phyloP scores from a whole-genome alignment of 2,797 vertebrate species.

The Acanthiza pusilla region DNA sequence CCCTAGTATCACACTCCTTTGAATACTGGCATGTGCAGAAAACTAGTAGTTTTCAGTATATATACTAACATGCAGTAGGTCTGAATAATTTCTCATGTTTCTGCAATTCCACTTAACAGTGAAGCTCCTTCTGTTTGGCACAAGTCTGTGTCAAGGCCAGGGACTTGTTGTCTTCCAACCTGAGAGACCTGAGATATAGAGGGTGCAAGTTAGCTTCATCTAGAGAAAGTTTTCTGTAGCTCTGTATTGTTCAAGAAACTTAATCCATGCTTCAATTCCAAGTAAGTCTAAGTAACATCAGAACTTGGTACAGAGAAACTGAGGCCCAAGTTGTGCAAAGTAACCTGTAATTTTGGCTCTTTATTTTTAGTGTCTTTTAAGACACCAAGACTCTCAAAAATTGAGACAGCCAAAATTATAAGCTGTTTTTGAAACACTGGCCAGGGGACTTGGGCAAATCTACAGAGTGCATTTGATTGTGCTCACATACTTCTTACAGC shows the following conservation, averaged over 20 bases:
- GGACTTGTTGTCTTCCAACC: not conserved
- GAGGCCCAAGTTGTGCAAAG: conserved; percentile 13
- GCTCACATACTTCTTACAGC: not conserved
- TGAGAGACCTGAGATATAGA: not conserved
- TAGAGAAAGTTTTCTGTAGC: not conserved
- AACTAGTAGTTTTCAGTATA: not conserved
- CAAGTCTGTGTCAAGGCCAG: not conserved
- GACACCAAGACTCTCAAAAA: not conserved
- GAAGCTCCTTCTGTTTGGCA: not conserved
- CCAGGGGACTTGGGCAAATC: not conserved
- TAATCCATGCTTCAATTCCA: not conserved
- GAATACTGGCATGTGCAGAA: not conserved
- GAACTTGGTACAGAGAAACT: conserved; percentile 27
- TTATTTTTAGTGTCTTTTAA: conserved; percentile 45
- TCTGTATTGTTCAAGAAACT: not conserved
- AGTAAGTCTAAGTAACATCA: not conserved
- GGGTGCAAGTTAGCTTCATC: not conserved
- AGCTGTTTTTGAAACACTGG: conserved; percentile 32
- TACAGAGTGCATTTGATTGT: not conserved
- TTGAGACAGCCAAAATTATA: conserved; percentile 40
- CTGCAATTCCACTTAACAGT: not conserved
- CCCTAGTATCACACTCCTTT: not conserved
- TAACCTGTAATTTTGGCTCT: conserved; percentile 52
- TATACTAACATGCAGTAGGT: not conserved
- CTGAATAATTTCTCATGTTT: not conserved